Evolutionary conservation across 92 coral and sea anemone species (phyloP).

Genomic region (Porites cylindrica): DNA sequence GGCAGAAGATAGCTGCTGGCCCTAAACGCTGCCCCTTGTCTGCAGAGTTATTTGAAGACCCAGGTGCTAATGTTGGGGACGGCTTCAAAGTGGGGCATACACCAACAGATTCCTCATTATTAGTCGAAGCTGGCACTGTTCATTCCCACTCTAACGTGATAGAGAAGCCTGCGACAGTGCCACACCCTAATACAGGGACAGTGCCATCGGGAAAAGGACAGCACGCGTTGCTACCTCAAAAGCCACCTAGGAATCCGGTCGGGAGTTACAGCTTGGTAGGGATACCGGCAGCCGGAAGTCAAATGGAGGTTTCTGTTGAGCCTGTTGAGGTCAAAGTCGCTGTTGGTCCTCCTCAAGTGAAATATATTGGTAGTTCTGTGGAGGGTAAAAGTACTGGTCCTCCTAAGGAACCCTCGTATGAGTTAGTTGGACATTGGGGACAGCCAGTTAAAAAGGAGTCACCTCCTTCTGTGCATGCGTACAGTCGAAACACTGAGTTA

Average conservation of each 20-base stretch:
- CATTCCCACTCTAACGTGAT: conserved; percentile 3
- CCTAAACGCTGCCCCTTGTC: conserved; percentile 26
- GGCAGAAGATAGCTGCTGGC: background rate
- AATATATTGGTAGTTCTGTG: background rate
- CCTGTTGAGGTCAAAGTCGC: conserved; percentile 8
- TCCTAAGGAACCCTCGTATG: conserved; percentile 24
- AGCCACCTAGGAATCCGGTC: background rate
- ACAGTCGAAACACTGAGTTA: background rate
- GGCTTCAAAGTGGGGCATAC: background rate
- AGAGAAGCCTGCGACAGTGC: background rate
- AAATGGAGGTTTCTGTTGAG: background rate
- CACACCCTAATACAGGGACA: background rate
- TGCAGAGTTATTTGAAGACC: conserved; percentile 14
- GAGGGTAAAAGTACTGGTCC: background rate
- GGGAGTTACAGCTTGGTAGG: conserved; percentile 42
- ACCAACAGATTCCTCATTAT: conserved; percentile 11
- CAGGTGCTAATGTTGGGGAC: background rate
- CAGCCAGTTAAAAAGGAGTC: background rate
- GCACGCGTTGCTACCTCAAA: background rate
- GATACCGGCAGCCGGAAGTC: conserved; percentile 13
- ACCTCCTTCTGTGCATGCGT: background rate
- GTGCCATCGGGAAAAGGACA: background rate
- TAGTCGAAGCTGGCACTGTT: conserved; percentile 47
- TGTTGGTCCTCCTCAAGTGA: background rate
- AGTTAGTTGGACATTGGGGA: conserved; percentile 27